These are phyloP conservation scores for Poecilia picta DNA, from an alignment of 2,797 vertebrate species.

Conservation along the genomic window DNA sequence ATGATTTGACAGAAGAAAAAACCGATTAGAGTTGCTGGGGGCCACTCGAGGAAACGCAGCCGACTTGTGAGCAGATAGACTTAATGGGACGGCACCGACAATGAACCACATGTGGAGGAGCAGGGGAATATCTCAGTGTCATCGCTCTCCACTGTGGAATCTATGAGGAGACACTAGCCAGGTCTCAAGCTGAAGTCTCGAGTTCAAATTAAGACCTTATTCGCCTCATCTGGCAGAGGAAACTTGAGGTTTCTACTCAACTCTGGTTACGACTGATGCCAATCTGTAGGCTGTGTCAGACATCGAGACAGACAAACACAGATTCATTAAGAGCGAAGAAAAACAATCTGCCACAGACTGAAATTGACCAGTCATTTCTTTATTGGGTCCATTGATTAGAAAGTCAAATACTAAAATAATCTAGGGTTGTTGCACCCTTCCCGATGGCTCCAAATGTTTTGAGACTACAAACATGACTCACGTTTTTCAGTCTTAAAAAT, in stretches of 20 bases:
- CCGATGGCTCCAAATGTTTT: not conserved
- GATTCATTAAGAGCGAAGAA: not conserved
- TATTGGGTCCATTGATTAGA: not conserved
- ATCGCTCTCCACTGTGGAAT: constrained; percentile 5
- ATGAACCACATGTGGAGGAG: constrained; percentile 15
- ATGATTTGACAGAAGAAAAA: constrained; percentile 1
- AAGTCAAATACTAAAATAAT: not conserved
- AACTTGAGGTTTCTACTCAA: not conserved
- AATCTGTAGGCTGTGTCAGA: not conserved
- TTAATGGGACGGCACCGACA: constrained; percentile 13
- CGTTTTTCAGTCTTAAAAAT: not conserved
- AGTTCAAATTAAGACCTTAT: not conserved
- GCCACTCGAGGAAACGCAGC: not conserved
- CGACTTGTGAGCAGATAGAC: constrained; percentile 3
- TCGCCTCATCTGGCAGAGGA: not conserved
- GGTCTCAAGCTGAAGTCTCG: not conserved
- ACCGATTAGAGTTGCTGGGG: not conserved
- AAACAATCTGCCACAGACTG: not conserved
- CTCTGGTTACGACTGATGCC: not conserved
- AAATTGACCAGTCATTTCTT: not conserved
- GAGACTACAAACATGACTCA: not conserved
- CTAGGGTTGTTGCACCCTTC: not conserved
- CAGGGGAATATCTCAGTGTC: constrained; percentile 16
- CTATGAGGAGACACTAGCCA: constrained; percentile 24
- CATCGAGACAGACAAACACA: not conserved